Evolutionary conservation across 2,888 invertebrate genomes (phyloP), one percentile per base, ranked within the genome.

Genomic region (Phorcus lineatus): DNA sequence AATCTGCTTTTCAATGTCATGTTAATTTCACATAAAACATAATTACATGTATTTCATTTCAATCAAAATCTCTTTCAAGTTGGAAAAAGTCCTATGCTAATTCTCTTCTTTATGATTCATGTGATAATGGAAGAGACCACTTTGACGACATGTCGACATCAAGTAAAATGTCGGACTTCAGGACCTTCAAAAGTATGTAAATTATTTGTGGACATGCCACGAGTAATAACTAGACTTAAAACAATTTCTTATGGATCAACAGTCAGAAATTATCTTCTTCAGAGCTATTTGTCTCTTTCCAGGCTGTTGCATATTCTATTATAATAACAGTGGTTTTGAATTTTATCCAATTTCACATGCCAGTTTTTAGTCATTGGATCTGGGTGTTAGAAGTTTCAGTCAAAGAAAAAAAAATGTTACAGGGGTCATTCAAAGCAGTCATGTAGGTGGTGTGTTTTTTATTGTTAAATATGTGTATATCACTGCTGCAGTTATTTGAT

Each of bases 141-240:
- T 24, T 62, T 62, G 28, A 16, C 17, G 13, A 11, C 24, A n/a
- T 28, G 62, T 28, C 28, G n/a, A 4, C 62, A 62, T 24, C 28
- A 28, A 28, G 28, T 24, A 24, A 62, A 62, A 62, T 16, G 17
- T 24, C 16, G 62, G 62, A 62, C 24, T 24, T 62, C 62, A 62
- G 24, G 62, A 62, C 62, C 62, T 62, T 62, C 62, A 62, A 62
- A 62, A 62, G 62, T 62, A 62, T 62, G 62, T 62, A 62, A 62
- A 62, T 62, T 28, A 62, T 62, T 24, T 24, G 62, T n/a, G n/a
- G 28, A 62, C 62, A 24, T 62, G 22, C 16, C 17, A 4, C 16
- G 28, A 62, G 4, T 62, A 28, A 62, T 62, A 62, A 62, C 62
- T n/a, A 24, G 24, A 62, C 28, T 62, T 62, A 28, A 24, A 28